A percentile compares a stretch with the other conserved stretches of the same genome.
These are phyloP conservation scores for Palloptera scutellata DNA, from an alignment of 2,888 invertebrate species.

Conservation along the genomic window DNA sequence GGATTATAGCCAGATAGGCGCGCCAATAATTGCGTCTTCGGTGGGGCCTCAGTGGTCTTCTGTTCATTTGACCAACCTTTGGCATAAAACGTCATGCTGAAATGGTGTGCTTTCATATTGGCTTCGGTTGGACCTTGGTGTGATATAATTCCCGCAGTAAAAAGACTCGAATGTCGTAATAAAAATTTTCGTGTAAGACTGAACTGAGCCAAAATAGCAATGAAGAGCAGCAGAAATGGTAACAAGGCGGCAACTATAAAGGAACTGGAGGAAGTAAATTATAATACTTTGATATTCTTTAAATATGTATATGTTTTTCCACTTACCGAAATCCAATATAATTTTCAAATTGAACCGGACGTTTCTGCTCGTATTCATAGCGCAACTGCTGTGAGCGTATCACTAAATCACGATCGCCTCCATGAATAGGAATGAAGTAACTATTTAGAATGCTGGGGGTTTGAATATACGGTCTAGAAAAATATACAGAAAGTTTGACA, in stretches of 20 bases:
- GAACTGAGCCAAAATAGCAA: slow-evolving; percentile 69
- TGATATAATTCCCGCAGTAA: slow-evolving; percentile 74
- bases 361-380: slow-evolving; percentile 69
- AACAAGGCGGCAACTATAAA: slow-evolving; percentile 29
- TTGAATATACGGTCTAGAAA: slow-evolving; percentile 3
- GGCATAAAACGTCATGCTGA: slow-evolving; percentile 74
- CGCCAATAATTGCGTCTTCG: slow-evolving; percentile 70
- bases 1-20: slow-evolving; percentile 65
- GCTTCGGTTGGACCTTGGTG: slow-evolving; percentile 71
- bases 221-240: slow-evolving; percentile 64
- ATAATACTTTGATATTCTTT: not conserved
- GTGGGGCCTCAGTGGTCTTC: slow-evolving; percentile 65
- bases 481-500: not conserved
- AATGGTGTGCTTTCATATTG: slow-evolving; percentile 68
- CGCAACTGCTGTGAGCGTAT: slow-evolving; percentile 78
- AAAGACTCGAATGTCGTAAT: slow-evolving; percentile 72
- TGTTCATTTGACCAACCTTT: slow-evolving; percentile 76
- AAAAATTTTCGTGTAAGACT: slow-evolving; percentile 70
- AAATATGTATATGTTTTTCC: not conserved
- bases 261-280: not conserved
- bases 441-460: slow-evolving; percentile 12
- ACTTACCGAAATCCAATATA: slow-evolving; percentile 68
- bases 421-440: slow-evolving; percentile 72
- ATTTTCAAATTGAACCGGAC: slow-evolving; percentile 78
- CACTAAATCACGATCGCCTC: slow-evolving; percentile 80